A percentile compares a stretch with the other conserved stretches of the same genome.
phyloP scores from a whole-genome alignment of 2,888 invertebrate genomes.

The Chironomus riparius region DNA sequence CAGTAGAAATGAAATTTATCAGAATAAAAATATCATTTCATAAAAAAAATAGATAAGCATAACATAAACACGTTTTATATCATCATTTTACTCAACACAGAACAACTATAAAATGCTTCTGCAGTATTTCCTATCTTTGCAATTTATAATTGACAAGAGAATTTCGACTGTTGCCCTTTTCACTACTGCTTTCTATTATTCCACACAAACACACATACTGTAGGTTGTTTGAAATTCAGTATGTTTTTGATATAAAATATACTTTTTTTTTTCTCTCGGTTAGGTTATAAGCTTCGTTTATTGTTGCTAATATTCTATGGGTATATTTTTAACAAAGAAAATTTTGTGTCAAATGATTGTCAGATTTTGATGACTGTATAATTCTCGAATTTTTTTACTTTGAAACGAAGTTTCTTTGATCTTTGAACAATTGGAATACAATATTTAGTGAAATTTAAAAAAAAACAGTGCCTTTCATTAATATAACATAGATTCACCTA shows the following conservation, averaged over 20 bases:
- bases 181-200: background rate
- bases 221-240: background rate
- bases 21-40: background rate
- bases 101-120: background rate
- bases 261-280: too few relatives aligned
- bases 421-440: too few relatives aligned
- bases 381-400: too few relatives aligned
- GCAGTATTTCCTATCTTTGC: background rate
- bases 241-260: background rate
- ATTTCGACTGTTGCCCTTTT: conserved; percentile 7
- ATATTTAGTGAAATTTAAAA: too few relatives aligned
- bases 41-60: background rate
- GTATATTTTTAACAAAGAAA: background rate
- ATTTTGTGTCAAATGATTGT: too few relatives aligned
- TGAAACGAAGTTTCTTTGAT: too few relatives aligned
- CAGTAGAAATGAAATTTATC: background rate
- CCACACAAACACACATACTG: background rate
- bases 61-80: conserved; percentile 1
- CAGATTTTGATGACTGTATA: too few relatives aligned
- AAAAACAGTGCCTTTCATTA: too few relatives aligned
- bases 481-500: too few relatives aligned
- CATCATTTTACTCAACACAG: background rate
- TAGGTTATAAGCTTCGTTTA: too few relatives aligned
- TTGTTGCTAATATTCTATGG: background rate
- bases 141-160: conserved; percentile 15